Base-by-base conservation (phyloP, 92 coral and sea anemone genomes). In the Epizoanthus fatuus region DNA sequence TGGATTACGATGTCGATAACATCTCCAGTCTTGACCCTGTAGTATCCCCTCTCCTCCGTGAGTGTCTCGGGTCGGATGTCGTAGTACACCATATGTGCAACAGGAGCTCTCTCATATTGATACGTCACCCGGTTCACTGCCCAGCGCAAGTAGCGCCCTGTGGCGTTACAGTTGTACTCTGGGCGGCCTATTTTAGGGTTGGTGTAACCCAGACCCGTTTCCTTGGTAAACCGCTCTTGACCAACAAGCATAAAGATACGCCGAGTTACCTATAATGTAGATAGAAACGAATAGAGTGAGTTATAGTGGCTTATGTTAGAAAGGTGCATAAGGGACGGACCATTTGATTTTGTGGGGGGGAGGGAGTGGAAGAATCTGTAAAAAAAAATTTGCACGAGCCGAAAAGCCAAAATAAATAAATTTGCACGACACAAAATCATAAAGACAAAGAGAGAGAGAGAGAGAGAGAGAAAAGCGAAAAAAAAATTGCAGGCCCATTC, bases 1-100 rank as follows among this genome's bases (percentile, higher is more conserved):
- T 80, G 85, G 53, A 84, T 75, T 17, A 84, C 88, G 47, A 84
- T 74, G 51, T 84, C 88, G 16, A 84, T 45, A 38, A 84, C 88
- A 35, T 84, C 88, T 56, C 88, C 88, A 49, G 57, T 84, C 9
- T 74, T 84, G 55, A 84, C 54, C 63, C 63, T 80, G 63, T 37
- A 80, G 35, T 80, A 80, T 15, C 85, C 85, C 37, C 85, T 80
- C n/a, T 32, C 7, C 63, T 80, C 75, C 5, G 85, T 80, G 51
- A 80, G 57, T 0, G 85, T 66, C 64, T 80, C 85, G 22, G 85
- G 85, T 3, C 75, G 74, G 15, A 80, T 80, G 63, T 66, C 75
- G 64, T 64, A 80, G 29, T 80, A 80, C 35, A 80, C 85, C 85
- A 65, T 80, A 44, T 80, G 85, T 9, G 75, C 75, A 7, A 84